phyloP scores from a whole-genome alignment of 1,140 invertebrate genomes.

The Steinernema khuongi region DNA sequence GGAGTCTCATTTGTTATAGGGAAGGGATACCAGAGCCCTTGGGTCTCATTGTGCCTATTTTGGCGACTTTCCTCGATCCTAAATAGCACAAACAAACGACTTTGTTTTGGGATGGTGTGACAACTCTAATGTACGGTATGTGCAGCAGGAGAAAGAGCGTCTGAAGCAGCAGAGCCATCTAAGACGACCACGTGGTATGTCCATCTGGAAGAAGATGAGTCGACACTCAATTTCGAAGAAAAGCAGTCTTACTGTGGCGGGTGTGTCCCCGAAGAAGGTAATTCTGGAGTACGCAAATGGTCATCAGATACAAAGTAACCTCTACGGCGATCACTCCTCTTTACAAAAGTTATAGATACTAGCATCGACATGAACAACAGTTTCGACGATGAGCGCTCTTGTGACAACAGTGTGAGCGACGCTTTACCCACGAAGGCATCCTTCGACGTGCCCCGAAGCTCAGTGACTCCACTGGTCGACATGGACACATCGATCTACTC shows the following conservation, averaged over 20 bases:
- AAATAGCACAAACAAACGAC: not conserved
- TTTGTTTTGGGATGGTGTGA: not conserved
- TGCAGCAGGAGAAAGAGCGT: not conserved
- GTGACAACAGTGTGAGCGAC: too few species aligned
- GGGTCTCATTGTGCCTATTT: too few species aligned
- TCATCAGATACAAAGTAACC: not conserved
- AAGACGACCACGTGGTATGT: slow-evolving; percentile 19
- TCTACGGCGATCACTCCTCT: not conserved
- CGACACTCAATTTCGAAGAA: not conserved
- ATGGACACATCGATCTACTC: not conserved
- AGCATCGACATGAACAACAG: not conserved
- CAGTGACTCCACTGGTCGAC: not conserved
- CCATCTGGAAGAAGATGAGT: slow-evolving; percentile 23
- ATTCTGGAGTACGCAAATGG: not conserved
- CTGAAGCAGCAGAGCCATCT: not conserved
- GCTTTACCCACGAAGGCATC: not conserved
- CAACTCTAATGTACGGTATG: not conserved
- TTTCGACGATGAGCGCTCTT: too few species aligned
- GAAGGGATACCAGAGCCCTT: too few species aligned
- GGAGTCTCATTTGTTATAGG: too few species aligned
- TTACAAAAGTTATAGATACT: too few species aligned
- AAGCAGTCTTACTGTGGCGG: not conserved
- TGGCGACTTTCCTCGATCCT: too few species aligned
- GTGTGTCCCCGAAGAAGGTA: not conserved
- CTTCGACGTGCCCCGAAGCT: not conserved